phyloP scores from a whole-genome alignment of 1,140 invertebrate species.

The Protaetia brevitarsis region DNA sequence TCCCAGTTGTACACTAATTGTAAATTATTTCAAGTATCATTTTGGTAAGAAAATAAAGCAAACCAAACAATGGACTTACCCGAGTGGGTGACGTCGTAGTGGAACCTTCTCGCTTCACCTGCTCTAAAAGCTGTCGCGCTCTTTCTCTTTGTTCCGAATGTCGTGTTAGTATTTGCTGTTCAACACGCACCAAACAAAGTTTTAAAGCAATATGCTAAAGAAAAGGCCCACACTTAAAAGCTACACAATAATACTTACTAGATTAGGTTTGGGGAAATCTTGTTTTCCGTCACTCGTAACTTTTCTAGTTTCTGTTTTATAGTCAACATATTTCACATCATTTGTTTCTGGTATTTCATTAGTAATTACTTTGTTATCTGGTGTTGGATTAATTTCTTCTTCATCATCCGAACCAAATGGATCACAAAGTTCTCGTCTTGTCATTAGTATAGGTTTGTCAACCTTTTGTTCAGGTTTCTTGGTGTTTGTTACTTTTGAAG shows the following conservation, averaged over 20 bases:
- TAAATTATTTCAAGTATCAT: background rate
- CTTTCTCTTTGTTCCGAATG: constrained; percentile 86
- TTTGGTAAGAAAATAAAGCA: background rate
- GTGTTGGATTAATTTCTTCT: constrained; percentile 55
- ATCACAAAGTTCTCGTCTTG: constrained; percentile 80
- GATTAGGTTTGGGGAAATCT: constrained; percentile 49
- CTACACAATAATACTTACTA: constrained; percentile 41
- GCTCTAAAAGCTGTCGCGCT: constrained; percentile 85
- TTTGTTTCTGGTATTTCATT: constrained; percentile 31
- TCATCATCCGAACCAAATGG: constrained; percentile 91
- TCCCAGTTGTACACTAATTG: too few relatives aligned
- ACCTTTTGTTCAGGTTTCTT: constrained; percentile 38
- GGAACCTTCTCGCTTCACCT: constrained; percentile 70
- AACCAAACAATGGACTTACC: constrained; percentile 31
- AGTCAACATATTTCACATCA: constrained; percentile 32
- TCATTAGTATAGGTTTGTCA: constrained; percentile 70
- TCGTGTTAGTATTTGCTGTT: constrained; percentile 68
- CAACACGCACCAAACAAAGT: constrained; percentile 36
- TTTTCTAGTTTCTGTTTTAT: constrained; percentile 26
- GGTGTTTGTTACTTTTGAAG: constrained; percentile 53
- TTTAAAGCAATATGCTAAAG: constrained; percentile 25
- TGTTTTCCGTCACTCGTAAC: constrained; percentile 24
- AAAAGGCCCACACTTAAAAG: constrained; percentile 20
- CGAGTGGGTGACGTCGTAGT: constrained; percentile 39
- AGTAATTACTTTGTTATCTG: constrained; percentile 26